Conservation (phyloP, 1,140 invertebrate genomes). For the Laupala kohalensis region DNA sequence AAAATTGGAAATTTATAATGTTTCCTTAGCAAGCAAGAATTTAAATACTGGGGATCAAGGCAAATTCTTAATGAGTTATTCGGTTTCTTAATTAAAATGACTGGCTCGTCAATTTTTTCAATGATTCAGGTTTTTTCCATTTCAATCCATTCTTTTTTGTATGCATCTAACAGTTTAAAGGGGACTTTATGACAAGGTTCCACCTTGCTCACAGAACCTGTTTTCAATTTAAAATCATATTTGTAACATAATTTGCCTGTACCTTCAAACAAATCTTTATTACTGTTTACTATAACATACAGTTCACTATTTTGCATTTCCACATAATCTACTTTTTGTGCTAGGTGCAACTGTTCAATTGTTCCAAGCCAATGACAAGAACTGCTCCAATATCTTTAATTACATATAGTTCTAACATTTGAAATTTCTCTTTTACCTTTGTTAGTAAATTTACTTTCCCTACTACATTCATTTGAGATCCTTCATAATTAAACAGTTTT, state of each 20-base stretch:
- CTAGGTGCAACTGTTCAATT: not conserved
- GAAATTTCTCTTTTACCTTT: not conserved
- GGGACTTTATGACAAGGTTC: not conserved
- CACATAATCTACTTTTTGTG: not conserved
- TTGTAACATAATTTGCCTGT: not conserved
- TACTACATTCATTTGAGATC: not conserved
- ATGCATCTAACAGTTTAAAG: not conserved
- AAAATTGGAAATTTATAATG: slow-evolving; percentile 19
- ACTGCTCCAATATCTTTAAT: not conserved
- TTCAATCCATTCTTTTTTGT: not conserved
- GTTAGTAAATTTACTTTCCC: not conserved
- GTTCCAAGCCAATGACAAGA: not conserved
- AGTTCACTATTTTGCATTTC: not conserved
- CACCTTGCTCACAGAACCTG: not conserved
- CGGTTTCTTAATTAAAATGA: not conserved
- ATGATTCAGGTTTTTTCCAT: not conserved
- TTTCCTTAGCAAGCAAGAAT: slow-evolving; percentile 22
- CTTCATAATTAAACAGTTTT: not conserved
- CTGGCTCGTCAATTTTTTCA: not conserved
- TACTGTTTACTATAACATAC: not conserved
- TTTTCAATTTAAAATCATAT: not conserved
- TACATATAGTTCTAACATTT: not conserved
- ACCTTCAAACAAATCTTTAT: not conserved
- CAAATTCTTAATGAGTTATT: slow-evolving; percentile 19
- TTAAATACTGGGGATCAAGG: slow-evolving; percentile 25